Evolutionary conservation across 1,140 invertebrate genomes (phyloP).

Genomic region (Leptinotarsa texana): DNA sequence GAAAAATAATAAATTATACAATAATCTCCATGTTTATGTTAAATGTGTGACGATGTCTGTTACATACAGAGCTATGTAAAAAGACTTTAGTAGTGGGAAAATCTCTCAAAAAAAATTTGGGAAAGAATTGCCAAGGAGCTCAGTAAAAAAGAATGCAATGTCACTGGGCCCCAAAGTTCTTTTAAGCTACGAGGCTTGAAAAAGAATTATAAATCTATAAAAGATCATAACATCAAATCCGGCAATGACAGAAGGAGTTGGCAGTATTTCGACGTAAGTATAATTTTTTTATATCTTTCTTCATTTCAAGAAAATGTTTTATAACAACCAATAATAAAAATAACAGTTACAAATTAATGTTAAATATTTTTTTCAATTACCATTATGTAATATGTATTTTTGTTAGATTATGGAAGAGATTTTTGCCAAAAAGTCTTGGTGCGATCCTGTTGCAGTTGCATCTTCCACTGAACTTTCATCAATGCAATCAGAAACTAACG

Average conservation of each 20-base stretch:
- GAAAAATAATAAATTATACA: slow-evolving; percentile 27
- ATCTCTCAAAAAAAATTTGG: background rate
- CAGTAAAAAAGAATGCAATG: slow-evolving; percentile 21
- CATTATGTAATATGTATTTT: slow-evolving; percentile 2
- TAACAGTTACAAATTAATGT: slow-evolving; percentile 16
- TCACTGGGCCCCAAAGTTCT: no score
- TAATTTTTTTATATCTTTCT: slow-evolving; percentile 23
- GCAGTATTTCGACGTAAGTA: slow-evolving; percentile 26
- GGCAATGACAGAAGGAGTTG: slow-evolving; percentile 26
- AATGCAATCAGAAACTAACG: slow-evolving; percentile 23
- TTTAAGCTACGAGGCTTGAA: no score
- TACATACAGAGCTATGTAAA: slow-evolving; percentile 21
- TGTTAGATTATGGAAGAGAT: slow-evolving; percentile 25
- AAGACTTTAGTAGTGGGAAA: slow-evolving; percentile 23
- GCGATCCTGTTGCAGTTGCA: slow-evolving; percentile 25
- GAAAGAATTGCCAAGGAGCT: slow-evolving; percentile 13
- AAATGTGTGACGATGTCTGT: slow-evolving; percentile 22
- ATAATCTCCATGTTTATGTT: slow-evolving; percentile 19
- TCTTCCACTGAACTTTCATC: slow-evolving; percentile 22
- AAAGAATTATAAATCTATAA: no score
- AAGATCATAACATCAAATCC: slow-evolving; percentile 30
- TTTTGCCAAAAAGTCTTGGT: slow-evolving; percentile 25
- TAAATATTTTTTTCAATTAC: slow-evolving; percentile 9
- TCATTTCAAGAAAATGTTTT: slow-evolving; percentile 13
- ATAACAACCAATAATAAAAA: slow-evolving; percentile 21